Base-by-base conservation (phyloP, 2,888 invertebrate genomes). In the Dynastes hyllus region DNA sequence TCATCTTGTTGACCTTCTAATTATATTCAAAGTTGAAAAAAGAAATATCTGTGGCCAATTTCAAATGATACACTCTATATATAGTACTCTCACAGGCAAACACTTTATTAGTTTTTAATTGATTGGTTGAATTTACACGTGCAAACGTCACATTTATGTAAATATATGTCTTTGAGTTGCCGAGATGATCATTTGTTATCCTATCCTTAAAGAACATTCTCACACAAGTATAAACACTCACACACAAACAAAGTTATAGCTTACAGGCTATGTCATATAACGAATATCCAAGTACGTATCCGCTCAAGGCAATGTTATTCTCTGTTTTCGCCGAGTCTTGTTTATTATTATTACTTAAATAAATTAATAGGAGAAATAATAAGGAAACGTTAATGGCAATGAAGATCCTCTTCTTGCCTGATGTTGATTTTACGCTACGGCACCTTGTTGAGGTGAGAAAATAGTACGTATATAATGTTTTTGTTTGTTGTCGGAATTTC, bases 271-370 rank as follows among this genome's bases (percentile, higher is more conserved):
- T 58, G 22, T 4, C 22, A 37, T 32, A 5, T 22, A 22, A 2
- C 8, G 16, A 55, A 22, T 55, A 55, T 27, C 22, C 55, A 22
- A 29, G 53, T 53, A 53, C 51, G 63, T 53, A 51, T 22, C 50
- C 32, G n/a, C 78, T 69, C 73, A 66, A 53, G 73, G 69, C 69
- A 50, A 61, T 55, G 32, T 40, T 73, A 22, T 70, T 65, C 50
- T 37, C 22, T 37, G 50, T 32, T 13, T 16, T 29, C 22, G 16
- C 51, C 55, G 51, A 2, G 65, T 66, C 32, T 45, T 73, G 58
- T 58, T 61, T 61, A 73, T 75, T 75, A 75, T 65, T 75, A 75
- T 58, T 22, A 22, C 22, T 37, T 55, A 66, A 77, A 67, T 66
- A 77, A 67, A 77, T 77, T 58, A 55, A 77, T 51, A 16, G 0